Evolutionary conservation across 2,113 vertebrate genomes (phyloP).

Genomic region (Chionodraco myersi): DNA sequence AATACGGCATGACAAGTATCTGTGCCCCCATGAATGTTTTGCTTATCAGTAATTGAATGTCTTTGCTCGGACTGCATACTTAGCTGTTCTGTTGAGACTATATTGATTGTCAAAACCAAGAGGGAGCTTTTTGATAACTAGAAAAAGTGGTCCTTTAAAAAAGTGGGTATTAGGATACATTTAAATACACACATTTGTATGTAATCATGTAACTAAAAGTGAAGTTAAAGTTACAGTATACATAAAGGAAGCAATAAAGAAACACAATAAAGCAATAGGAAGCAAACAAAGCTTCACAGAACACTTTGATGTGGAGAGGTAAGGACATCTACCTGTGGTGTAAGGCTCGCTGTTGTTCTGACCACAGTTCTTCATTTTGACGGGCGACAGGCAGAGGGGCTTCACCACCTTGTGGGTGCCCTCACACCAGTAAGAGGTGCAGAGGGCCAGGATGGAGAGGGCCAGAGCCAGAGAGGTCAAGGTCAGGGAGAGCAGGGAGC

Average conservation of each 20-base stretch:
- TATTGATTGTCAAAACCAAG: neutral
- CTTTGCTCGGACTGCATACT: neutral
- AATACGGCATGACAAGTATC: neutral
- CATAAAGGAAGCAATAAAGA: neutral
- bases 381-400: conserved; percentile 87
- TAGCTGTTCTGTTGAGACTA: neutral
- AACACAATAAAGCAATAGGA: neutral
- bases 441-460: conserved; percentile 86
- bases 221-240: neutral
- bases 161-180: neutral
- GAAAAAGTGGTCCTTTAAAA: neutral
- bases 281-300: neutral
- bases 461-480: conserved; percentile 85
- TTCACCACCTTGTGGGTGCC: conserved; percentile 90
- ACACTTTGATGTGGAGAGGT: neutral
- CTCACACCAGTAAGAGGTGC: conserved; percentile 90
- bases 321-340: conserved; percentile 71
- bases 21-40: neutral
- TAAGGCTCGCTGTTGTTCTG: conserved; percentile 83
- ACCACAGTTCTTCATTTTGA: conserved; percentile 87
- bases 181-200: neutral
- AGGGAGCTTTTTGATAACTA: neutral
- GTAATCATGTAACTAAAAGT: neutral
- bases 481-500: conserved; percentile 85
- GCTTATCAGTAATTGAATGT: neutral